Evolutionary conservation across 2,113 vertebrate genomes (phyloP).

Genomic region (Gila orcuttii): DNA sequence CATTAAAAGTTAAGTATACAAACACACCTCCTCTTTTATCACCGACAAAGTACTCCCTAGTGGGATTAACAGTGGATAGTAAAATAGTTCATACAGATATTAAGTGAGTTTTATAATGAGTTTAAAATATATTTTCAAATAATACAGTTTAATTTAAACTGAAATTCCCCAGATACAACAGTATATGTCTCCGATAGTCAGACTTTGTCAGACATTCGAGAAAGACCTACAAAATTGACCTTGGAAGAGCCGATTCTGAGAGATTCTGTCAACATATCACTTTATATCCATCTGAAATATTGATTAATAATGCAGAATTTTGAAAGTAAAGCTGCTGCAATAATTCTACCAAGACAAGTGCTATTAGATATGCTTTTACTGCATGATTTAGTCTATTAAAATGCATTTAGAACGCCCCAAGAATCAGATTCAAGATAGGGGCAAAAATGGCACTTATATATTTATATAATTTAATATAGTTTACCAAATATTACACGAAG

Average conservation of each 20-base stretch:
- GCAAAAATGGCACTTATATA: too few species aligned
- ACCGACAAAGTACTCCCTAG: constrained; percentile 25
- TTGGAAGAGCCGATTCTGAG: neutral
- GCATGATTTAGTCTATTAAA: too few species aligned
- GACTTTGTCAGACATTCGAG: neutral
- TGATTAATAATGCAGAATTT: neutral
- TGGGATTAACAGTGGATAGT: neutral
- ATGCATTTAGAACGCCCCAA: too few species aligned
- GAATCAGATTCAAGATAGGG: too few species aligned
- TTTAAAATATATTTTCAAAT: neutral
- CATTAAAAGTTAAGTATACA: constrained; percentile 55
- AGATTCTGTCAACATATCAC: too few species aligned
- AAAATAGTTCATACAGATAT: neutral
- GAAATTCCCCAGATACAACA: neutral
- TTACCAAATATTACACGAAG: too few species aligned
- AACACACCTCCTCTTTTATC: constrained; percentile 26
- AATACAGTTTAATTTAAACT: neutral
- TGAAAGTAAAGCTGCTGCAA: neutral
- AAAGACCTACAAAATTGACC: neutral
- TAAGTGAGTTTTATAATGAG: neutral
- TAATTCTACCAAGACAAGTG: neutral
- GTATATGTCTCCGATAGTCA: neutral
- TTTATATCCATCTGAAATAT: neutral
- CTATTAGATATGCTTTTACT: too few species aligned
- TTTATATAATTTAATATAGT: too few species aligned